phyloP scores from a whole-genome alignment of 2,113 vertebrate species.

The Ifrita kowaldi region DNA sequence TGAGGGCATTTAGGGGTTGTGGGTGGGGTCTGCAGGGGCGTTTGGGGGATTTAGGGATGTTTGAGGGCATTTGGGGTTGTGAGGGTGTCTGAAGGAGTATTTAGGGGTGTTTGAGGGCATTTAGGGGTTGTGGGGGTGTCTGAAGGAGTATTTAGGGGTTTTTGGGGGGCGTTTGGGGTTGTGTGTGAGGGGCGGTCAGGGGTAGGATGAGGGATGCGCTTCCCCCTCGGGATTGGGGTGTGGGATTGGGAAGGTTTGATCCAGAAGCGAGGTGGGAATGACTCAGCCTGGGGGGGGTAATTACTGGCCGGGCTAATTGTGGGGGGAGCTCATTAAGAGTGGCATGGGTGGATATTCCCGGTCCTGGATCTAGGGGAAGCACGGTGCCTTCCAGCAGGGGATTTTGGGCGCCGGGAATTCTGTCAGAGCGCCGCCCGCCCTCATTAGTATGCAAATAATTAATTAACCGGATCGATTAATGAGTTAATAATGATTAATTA shows the following conservation, averaged over 20 bases:
- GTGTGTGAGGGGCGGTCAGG: too few species aligned
- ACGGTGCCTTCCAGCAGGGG: not conserved
- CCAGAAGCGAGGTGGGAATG: not conserved
- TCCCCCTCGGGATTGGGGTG: not conserved
- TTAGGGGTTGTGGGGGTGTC: too few species aligned
- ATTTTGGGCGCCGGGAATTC: not conserved
- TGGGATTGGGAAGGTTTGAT: not conserved
- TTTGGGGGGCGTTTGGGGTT: not conserved
- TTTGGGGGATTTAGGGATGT: too few species aligned
- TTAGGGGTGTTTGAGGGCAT: too few species aligned
- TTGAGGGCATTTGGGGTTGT: too few species aligned
- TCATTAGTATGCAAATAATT: not conserved
- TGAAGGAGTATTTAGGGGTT: too few species aligned
- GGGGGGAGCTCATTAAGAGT: not conserved
- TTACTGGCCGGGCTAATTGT: not conserved
- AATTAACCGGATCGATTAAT: accelerated
- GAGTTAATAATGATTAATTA: not conserved
- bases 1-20: too few species aligned
- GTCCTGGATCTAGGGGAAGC: not conserved
- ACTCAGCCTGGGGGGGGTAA: not conserved
- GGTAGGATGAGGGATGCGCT: not conserved
- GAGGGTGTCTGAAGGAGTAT: too few species aligned
- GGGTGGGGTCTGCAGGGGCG: too few species aligned
- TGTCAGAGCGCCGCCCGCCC: not conserved
- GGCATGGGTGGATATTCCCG: not conserved